Evolutionary conservation across 2,888 invertebrate genomes (phyloP).

Genomic region (Diarsia rubi): DNA sequence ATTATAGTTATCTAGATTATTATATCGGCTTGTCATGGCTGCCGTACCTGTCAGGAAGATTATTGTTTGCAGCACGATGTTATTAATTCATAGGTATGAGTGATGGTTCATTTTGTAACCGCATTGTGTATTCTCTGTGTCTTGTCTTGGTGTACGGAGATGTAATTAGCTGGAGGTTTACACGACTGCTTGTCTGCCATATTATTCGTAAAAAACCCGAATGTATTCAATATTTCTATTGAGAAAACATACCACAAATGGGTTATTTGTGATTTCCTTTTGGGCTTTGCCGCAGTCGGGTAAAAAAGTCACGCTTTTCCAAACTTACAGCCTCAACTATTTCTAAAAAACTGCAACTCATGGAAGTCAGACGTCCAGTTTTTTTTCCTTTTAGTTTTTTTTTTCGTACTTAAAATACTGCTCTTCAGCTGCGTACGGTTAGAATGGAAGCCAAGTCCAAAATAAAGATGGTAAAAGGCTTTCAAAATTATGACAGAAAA

Average conservation of each 20-base stretch:
- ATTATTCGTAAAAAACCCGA: neutral
- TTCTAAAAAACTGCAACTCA: too few relatives aligned
- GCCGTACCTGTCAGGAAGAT: slow-evolving; percentile 22
- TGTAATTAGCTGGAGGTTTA: neutral
- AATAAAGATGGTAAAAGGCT: too few relatives aligned
- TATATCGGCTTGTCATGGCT: slow-evolving; percentile 10
- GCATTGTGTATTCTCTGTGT: slow-evolving; percentile 20
- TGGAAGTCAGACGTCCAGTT: too few relatives aligned
- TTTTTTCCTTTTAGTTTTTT: too few relatives aligned
- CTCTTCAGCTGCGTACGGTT: too few relatives aligned
- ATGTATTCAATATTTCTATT: neutral
- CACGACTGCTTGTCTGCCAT: neutral
- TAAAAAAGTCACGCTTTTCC: too few relatives aligned
- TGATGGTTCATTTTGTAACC: neutral
- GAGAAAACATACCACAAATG: neutral
- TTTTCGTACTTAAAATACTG: too few relatives aligned
- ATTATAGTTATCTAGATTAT: slow-evolving; percentile 6
- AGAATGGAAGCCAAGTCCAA: too few relatives aligned
- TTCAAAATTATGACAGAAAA: neutral
- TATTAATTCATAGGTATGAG: slow-evolving; percentile 26
- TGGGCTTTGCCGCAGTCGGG: too few relatives aligned
- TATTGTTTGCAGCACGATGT: slow-evolving; percentile 12
- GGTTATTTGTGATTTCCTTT: too few relatives aligned
- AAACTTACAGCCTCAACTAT: too few relatives aligned
- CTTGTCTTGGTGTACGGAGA: neutral